phyloP scores from a whole-genome alignment of 35 echinoderm and acorn worm species.

The Ptychodera flava region DNA sequence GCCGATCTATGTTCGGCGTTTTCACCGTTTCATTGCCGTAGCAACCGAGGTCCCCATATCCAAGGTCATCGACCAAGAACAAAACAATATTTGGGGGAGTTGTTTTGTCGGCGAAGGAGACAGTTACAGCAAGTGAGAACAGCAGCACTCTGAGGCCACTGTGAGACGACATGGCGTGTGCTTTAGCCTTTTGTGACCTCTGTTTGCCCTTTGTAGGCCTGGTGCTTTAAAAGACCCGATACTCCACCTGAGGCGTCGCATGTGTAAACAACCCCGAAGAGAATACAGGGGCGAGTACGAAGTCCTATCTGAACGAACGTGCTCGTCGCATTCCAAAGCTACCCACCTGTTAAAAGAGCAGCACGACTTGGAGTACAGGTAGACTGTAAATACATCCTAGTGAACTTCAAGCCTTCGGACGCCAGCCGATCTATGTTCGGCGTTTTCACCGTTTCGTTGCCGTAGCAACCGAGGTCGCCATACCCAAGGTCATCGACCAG shows the following conservation, averaged over 20 bases:
- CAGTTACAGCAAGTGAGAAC: too few relatives aligned
- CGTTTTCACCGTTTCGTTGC: slow-evolving; percentile 11
- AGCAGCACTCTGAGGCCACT: too few relatives aligned
- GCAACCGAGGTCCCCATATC: slow-evolving; percentile 8
- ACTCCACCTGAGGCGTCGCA: too few relatives aligned
- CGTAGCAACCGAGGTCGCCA: slow-evolving; percentile 11
- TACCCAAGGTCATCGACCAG: neutral
- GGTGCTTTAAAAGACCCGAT: too few relatives aligned
- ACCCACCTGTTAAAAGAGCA: slow-evolving; percentile 8
- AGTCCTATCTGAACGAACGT: too few relatives aligned
- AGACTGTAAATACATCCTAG: neutral
- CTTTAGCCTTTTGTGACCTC: too few relatives aligned
- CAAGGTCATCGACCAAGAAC: neutral
- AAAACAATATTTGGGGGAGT: slow-evolving; percentile 8
- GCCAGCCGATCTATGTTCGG: neutral
- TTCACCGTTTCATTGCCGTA: slow-evolving; percentile 11
- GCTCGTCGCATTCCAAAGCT: too few relatives aligned
- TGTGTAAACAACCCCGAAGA: too few relatives aligned
- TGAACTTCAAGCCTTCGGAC: neutral
- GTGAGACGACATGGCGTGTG: too few relatives aligned
- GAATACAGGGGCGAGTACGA: too few relatives aligned
- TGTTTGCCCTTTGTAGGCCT: too few relatives aligned
- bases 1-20: slow-evolving; percentile 5
- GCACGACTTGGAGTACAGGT: slow-evolving; percentile 3
- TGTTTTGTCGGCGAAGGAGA: too few relatives aligned